Evolutionary conservation across 2,113 vertebrate genomes (phyloP).

Genomic region (Zapus hudsonius): DNA sequence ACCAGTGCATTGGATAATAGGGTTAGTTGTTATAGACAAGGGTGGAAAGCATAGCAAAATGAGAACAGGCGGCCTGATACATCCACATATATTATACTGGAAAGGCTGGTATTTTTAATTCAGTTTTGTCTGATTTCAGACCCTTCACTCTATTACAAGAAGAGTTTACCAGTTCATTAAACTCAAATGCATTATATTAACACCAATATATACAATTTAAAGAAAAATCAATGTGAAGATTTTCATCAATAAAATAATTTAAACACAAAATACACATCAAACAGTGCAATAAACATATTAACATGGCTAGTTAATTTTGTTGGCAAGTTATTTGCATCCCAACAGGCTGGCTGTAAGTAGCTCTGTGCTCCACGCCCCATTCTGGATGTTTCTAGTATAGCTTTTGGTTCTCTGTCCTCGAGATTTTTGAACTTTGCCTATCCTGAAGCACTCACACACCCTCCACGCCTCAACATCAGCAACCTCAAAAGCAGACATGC

Average conservation of each 20-base stretch:
- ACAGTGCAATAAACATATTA: no score
- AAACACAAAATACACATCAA: neutral
- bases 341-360: neutral
- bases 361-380: no score
- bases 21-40: neutral
- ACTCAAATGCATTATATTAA: neutral
- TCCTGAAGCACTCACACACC: fast-evolving
- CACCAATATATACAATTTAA: neutral
- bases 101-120: neutral
- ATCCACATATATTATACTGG: neutral
- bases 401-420: neutral
- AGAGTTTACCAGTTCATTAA: neutral
- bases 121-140: neutral
- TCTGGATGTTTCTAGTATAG: neutral
- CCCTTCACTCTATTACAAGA: neutral
- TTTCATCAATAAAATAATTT: neutral
- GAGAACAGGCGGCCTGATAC: no score
- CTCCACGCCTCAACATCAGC: neutral
- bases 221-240: neutral
- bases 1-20: neutral
- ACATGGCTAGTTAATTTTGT: no score
- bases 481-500: neutral
- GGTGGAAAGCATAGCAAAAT: neutral
- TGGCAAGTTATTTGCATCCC: neutral
- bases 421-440: neutral